phyloP scores from a whole-genome alignment of 1,140 invertebrate genomes.

The Drosophila repletoides region DNA sequence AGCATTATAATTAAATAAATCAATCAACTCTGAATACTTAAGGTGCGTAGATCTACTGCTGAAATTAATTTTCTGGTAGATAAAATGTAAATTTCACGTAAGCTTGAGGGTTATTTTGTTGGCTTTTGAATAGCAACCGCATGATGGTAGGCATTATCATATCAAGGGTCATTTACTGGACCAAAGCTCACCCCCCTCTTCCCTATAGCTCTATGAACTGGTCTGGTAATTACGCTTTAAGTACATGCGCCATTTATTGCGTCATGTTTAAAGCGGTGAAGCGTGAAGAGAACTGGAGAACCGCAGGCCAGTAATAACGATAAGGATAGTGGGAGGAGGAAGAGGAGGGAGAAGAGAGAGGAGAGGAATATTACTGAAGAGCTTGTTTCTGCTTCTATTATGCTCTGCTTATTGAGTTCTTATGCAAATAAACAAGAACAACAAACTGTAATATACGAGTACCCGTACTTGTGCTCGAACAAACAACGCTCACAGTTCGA shows the following conservation, averaged over 20 bases:
- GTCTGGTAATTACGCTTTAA: slow-evolving; percentile 38
- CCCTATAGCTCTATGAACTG: not conserved
- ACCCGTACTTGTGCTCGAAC: too few species aligned
- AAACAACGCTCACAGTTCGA: slow-evolving; percentile 18
- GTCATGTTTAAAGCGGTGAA: slow-evolving; percentile 34
- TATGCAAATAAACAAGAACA: slow-evolving; percentile 63
- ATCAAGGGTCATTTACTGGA: slow-evolving; percentile 25
- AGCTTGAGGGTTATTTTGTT: not conserved
- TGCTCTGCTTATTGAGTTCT: slow-evolving; percentile 51
- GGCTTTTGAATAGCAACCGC: slow-evolving; percentile 1
- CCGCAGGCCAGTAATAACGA: slow-evolving; percentile 27
- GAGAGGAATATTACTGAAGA: slow-evolving; percentile 16
- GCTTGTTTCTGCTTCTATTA: slow-evolving; percentile 33
- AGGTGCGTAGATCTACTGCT: not conserved
- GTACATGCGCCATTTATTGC: slow-evolving; percentile 43
- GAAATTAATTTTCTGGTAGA: not conserved
- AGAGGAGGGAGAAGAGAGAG: not conserved
- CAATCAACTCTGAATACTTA: too few species aligned
- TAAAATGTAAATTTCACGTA: not conserved
- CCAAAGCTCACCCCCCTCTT: slow-evolving; percentile 12
- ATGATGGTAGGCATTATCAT: slow-evolving; percentile 27
- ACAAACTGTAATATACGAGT: slow-evolving; percentile 3
- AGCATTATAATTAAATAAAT: too few species aligned
- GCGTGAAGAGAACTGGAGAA: slow-evolving; percentile 5
- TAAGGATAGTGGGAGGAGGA: too few species aligned